phyloP scores from a whole-genome alignment of 2,888 invertebrate species.

The Magallana nippona region DNA sequence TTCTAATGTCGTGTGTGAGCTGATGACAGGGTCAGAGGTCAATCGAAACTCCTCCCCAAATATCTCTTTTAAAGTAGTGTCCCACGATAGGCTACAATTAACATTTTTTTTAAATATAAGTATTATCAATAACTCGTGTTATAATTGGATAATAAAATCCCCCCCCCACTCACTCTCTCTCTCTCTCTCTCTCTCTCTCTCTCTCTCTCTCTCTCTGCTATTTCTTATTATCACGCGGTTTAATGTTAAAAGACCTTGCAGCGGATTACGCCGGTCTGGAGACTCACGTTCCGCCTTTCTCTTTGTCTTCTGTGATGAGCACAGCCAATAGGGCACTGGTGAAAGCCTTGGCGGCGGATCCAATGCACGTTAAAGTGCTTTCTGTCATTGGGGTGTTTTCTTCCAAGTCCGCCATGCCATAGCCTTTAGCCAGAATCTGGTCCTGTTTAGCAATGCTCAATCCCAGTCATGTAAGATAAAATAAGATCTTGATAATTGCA shows the following conservation, averaged over 20 bases:
- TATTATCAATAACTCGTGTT: no score
- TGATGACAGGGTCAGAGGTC: conserved; percentile 7
- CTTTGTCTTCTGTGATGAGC: conserved; percentile 10
- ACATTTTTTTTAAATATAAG: no score
- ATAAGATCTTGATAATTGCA: no score
- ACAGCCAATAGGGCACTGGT: conserved; percentile 16
- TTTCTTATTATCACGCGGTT: no score
- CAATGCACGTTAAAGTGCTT: conserved; percentile 18
- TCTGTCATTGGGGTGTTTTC: background rate
- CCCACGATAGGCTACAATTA: conserved; percentile 10
- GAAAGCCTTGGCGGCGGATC: conserved; percentile 35
- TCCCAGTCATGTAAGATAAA: conserved; percentile 21
- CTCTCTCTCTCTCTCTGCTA: no score
- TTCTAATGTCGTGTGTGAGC: conserved; percentile 10
- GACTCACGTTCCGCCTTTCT: conserved; percentile 26
- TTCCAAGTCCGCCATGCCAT: conserved; percentile 18
- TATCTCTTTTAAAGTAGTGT: conserved; percentile 6
- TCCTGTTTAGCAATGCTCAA: conserved; percentile 12
- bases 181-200: no score
- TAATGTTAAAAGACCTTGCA: no score
- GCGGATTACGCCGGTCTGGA: no score
- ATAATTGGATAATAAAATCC: no score
- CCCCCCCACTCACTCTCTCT: no score
- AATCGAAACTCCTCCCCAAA: conserved; percentile 12
- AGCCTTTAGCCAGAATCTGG: conserved; percentile 20